Evolutionary conservation across 2,888 invertebrate species (phyloP), one percentile per base, ranked within the genome.

Genomic region (Anodontia alba): DNA sequence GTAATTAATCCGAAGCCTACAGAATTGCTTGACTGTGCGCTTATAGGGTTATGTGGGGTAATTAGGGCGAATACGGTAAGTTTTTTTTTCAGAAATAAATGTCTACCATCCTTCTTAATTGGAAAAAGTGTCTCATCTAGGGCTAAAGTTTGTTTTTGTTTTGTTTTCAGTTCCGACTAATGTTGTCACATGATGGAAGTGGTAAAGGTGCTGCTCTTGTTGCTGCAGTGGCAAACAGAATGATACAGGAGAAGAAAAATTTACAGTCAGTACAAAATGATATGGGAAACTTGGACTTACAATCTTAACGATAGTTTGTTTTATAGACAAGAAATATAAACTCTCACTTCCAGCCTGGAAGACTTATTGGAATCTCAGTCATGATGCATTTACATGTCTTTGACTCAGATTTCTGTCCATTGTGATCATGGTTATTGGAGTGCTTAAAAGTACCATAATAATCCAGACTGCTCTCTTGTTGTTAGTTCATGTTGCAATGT

Each of bases 171-270:
- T 94, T 94, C 87, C 90, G 90, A 74, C 83, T 94, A 76, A 88
- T 86, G 76, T 80, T 94, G 75, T 94, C 94, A 15, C 92, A 93
- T 81, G 94, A 95, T 80, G 94, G 94, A 17, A 94, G 94, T 86
- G 94, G 94, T 10, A 94, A 94, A 81, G 94, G 94, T 33, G 94
- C 94, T 15, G 94, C 94, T 29, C 86, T 94, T 26, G 93, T 94
- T 36, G 94, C 94, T 1, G 94, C 94, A 10, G 94, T 94, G 3
- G 93, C 94, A 3, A 81, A 88, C 78, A 81, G 91, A 77, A 77
- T 92, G 76, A 76, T 91, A 68, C 78, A 86, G 69, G 82, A 86
- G 46, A 81, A 71, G 17, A 84, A 79, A 73, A 43, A 54, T 43
- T 62, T 57, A 29, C 67, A 72, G 68, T 71, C 69, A 17, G 31